A percentile compares a stretch with the other conserved stretches of the same genome.
phyloP scores from a whole-genome alignment of 2,797 vertebrate species.

The Peromyscus attwateri region DNA sequence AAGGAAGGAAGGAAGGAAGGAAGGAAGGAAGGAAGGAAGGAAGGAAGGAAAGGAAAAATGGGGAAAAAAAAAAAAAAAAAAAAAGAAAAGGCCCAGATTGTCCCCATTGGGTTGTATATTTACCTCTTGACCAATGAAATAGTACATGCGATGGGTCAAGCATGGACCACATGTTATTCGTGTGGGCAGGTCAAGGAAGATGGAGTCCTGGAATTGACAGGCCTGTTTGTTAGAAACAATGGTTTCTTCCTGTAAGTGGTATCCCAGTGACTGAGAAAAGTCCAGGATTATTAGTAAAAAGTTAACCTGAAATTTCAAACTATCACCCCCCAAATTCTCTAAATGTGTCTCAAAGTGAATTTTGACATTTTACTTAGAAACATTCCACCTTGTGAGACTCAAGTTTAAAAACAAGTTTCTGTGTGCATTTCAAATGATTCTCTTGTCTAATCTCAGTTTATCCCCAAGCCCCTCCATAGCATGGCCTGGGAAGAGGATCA shows the following conservation, averaged over 20 bases:
- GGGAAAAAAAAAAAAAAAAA: neutral
- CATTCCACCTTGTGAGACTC: neutral
- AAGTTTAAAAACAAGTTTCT: neutral
- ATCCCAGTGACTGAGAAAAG: conserved; percentile 7
- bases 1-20: too few species aligned
- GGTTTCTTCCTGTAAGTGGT: neutral
- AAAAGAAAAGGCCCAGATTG: neutral
- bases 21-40: too few species aligned
- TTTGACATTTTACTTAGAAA: conserved; percentile 30
- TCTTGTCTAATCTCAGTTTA: neutral
- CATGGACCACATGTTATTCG: neutral
- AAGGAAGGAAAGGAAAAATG: too few species aligned
- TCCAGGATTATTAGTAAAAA: neutral
- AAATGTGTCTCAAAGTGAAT: conserved; percentile 25
- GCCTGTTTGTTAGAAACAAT: conserved; percentile 26
- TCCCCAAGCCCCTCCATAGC: neutral
- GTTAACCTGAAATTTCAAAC: conserved; percentile 23
- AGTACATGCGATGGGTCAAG: neutral
- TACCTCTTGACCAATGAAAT: neutral
- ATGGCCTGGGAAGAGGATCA: neutral
- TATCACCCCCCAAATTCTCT: neutral
- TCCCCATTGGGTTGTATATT: neutral
- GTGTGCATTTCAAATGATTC: neutral
- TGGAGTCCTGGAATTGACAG: neutral
- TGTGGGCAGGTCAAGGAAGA: neutral